Base-by-base conservation (phyloP, 1,140 invertebrate genomes). In the Belonocnema kinseyi region DNA sequence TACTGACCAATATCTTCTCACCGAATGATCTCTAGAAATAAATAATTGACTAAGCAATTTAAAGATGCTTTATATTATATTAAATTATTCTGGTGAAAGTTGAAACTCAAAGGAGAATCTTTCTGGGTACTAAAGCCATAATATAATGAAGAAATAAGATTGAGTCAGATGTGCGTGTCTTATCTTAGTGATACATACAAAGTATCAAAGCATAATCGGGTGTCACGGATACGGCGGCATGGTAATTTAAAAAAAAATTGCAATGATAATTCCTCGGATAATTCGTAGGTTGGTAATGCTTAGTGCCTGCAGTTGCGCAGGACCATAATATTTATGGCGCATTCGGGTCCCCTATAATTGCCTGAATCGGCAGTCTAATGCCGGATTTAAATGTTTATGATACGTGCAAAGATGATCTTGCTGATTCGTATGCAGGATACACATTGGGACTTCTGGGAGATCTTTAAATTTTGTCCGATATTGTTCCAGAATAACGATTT, bases 361-460 rank as follows among this genome's bases (percentile, higher is more conserved):
- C 54, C 79, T 72, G 58, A 80, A 83, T 82, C 76, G 77, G 79
- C 80, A 76, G 76, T 81, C 76, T 76, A 86, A 83, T 79, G 75
- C 40, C 54, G 40, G 51, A 70, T 71, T 77, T 85, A 85, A 85
- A 87, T 87, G 79, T 88, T 86, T 86, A 85, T 76, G 80, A 76
- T 84, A 78, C 79, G 81, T 79, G 82, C 50, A 17, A 73, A n/a
- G 21, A 58, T 66, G 61, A 66, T 66, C 61, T 66, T 66, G 61
- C 61, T 66, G 61, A 66, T 66, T 26, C 12, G 50, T 33, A 75
- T 75, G 54, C 21, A 66, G 21, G 16, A 75, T 75, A 40, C 21
- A 66, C 33, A 3, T 33, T 66, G 26, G 26, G 61, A 61, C 58
- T 61, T 66, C 61, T 66, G 61, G 26, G 61, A 66, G 61, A 66